A percentile compares a stretch with the other conserved stretches of the same genome.
These are phyloP conservation scores for Sitophilus oryzae DNA, from an alignment of 1,140 invertebrate genomes.

Conservation along the genomic window DNA sequence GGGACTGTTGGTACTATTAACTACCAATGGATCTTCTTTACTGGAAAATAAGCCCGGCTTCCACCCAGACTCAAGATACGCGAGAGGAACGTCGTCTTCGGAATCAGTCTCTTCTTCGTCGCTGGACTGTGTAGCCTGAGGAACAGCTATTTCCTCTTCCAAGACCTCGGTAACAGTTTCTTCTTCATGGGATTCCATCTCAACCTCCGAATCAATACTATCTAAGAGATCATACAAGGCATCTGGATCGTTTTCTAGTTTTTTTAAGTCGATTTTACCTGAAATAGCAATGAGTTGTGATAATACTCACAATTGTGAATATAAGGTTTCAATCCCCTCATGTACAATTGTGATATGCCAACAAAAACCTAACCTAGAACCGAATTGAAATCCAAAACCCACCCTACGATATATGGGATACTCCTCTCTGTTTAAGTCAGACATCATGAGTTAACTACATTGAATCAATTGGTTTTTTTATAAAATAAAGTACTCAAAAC, in stretches of 20 bases:
- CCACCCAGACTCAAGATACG: background rate
- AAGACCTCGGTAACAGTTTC: background rate
- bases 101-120: background rate
- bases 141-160: background rate
- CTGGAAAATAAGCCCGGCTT: background rate
- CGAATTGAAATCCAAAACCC: background rate
- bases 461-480: background rate
- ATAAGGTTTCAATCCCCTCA: background rate
- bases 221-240: background rate
- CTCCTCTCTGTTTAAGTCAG: background rate
- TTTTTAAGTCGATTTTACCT: background rate
- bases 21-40: no score
- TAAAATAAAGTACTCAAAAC: background rate
- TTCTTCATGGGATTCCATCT: background rate
- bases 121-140: background rate
- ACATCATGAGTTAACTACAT: background rate
- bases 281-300: background rate
- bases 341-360: background rate
- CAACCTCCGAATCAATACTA: background rate
- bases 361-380: background rate
- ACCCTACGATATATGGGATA: background rate
- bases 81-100: no score
- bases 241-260: background rate
- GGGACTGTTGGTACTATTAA: slow-evolving; percentile 1
- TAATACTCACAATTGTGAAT: background rate